A percentile compares a stretch with the other conserved stretches of the same genome.
phyloP scores from a whole-genome alignment of 2,797 vertebrate genomes.

The Gila robusta region DNA sequence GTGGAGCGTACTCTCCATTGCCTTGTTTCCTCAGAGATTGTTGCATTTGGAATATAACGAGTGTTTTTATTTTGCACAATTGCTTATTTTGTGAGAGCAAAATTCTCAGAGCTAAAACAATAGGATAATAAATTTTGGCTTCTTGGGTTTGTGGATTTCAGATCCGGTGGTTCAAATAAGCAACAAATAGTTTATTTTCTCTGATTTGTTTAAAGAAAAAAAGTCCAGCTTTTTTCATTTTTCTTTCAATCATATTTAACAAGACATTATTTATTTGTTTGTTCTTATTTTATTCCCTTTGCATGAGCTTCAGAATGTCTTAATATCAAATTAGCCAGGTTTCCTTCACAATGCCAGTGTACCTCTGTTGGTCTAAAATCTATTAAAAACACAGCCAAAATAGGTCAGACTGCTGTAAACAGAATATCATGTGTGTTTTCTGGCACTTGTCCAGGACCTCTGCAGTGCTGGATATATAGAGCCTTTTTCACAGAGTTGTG shows the following conservation, averaged over 20 bases:
- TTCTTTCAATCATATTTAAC: constrained; percentile 14
- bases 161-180: constrained; percentile 19
- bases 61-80: constrained; percentile 26
- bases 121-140: constrained; percentile 32
- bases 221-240: neutral
- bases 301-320: neutral
- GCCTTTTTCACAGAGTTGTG: constrained; percentile 54
- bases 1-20: constrained; percentile 19
- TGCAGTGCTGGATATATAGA: constrained; percentile 46
- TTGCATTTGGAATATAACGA: constrained; percentile 40
- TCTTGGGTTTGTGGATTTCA: constrained; percentile 20
- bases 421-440: constrained; percentile 58
- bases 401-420: constrained; percentile 61
- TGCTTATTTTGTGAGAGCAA: constrained; percentile 30
- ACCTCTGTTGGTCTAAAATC: constrained; percentile 43
- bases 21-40: constrained; percentile 30
- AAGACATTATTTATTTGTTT: neutral
- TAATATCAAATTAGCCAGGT: constrained; percentile 30
- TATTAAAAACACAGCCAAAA: constrained; percentile 58
- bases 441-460: constrained; percentile 43
- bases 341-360: constrained; percentile 24
- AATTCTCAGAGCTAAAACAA: constrained; percentile 40
- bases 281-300: neutral
- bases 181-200: constrained; percentile 15
- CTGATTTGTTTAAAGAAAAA: neutral